These are phyloP conservation scores for Neolamprologus sp. DNA, from an alignment of 2,113 vertebrate species.

Conservation along the genomic window DNA sequence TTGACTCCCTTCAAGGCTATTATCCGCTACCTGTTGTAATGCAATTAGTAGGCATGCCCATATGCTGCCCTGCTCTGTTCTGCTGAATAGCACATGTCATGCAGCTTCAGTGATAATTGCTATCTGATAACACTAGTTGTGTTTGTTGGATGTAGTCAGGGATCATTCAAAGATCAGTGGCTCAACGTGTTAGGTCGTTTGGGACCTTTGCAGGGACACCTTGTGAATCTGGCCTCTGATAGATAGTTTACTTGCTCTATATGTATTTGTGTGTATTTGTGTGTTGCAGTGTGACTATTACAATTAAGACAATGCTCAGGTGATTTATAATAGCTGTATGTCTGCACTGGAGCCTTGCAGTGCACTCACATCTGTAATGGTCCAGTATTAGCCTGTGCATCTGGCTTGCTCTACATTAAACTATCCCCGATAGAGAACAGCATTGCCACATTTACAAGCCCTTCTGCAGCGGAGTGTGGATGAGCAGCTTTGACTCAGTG, in stretches of 20 bases:
- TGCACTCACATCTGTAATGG: not conserved
- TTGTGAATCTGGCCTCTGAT: not conserved
- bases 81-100: not conserved
- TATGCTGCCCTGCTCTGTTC: not conserved
- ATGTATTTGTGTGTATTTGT: not conserved
- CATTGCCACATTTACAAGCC: not conserved
- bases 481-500: slow-evolving; percentile 28
- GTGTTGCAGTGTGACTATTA: not conserved
- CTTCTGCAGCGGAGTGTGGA: not conserved
- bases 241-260: not conserved
- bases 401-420: not conserved
- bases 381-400: not conserved
- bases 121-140: slow-evolving; percentile 8
- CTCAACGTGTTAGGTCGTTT: not conserved
- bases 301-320: not conserved
- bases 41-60: slow-evolving; percentile 30
- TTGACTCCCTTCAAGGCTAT: slow-evolving; percentile 9
- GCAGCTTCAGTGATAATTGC: not conserved
- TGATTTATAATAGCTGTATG: not conserved
- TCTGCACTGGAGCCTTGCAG: not conserved
- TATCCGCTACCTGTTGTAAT: slow-evolving; percentile 60
- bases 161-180: slow-evolving; percentile 11
- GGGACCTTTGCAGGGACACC: not conserved
- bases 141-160: slow-evolving; percentile 4
- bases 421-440: not conserved